Conservation (phyloP, 2,888 invertebrate genomes). For the Xestia ashworthii region DNA sequence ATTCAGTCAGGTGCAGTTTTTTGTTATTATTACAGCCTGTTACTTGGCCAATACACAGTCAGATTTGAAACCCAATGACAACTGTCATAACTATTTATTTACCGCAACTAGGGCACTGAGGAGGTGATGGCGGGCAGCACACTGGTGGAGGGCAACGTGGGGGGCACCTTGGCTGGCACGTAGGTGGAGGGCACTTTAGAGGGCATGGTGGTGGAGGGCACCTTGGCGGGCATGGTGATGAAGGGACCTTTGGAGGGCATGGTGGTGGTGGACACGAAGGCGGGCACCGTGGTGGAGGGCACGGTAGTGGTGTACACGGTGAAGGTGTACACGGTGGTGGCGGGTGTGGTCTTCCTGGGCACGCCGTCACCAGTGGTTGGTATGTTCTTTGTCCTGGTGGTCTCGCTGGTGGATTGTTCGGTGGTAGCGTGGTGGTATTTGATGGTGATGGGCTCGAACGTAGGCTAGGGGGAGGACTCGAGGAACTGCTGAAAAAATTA, state of each 20-base stretch:
- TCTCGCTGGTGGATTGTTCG: neutral
- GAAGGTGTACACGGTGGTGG: no score
- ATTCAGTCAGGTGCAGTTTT: constrained; percentile 10
- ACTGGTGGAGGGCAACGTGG: neutral
- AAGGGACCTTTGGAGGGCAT: neutral
- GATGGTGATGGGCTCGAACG: neutral
- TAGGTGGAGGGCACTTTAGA: no score
- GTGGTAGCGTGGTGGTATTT: neutral
- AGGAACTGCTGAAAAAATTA: neutral
- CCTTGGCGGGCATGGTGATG: neutral
- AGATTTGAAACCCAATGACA: constrained; percentile 70
- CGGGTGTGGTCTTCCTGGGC: no score
- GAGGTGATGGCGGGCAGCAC: neutral
- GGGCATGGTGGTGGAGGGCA: neutral
- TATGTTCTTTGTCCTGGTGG: no score
- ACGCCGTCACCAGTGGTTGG: no score
- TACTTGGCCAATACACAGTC: constrained; percentile 70
- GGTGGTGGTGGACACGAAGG: neutral
- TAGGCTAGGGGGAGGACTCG: neutral
- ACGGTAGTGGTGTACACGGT: no score
- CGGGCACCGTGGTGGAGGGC: neutral
- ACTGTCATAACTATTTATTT: neutral
- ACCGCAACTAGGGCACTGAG: no score
- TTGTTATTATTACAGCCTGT: constrained; percentile 70
- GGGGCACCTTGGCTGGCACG: neutral